Percentiles rank a stretch among this genome's conserved stretches.
Evolutionary conservation across 64 coral and sea anemone species (phyloP).

Genomic region (Catalaphyllia jardinei): DNA sequence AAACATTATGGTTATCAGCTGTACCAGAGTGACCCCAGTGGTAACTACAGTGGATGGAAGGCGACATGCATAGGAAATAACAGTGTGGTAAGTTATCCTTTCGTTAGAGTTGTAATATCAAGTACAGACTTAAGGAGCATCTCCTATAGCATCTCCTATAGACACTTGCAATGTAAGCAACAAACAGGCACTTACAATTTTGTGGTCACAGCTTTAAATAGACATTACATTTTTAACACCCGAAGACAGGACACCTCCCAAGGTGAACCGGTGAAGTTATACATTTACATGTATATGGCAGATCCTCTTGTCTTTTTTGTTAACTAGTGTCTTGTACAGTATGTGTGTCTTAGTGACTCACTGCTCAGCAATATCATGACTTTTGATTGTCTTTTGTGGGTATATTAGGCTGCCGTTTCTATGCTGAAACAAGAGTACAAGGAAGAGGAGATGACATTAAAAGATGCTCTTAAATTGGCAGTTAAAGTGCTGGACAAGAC

Average conservation of each 20-base stretch:
- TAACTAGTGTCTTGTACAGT: too few relatives aligned
- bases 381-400: neutral
- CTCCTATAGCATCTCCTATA: too few relatives aligned
- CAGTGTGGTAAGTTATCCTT: slow-evolving; percentile 80
- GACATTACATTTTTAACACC: too few relatives aligned
- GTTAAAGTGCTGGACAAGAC: slow-evolving; percentile 96
- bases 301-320: too few relatives aligned
- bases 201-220: too few relatives aligned
- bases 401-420: slow-evolving; percentile 90
- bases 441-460: slow-evolving; percentile 86
- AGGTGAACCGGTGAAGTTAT: too few relatives aligned
- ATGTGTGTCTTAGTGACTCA: too few relatives aligned
- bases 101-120: neutral
- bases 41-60: slow-evolving; percentile 95
- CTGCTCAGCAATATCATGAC: neutral
- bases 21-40: slow-evolving; percentile 94
- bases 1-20: slow-evolving; percentile 97
- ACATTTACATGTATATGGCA: too few relatives aligned
- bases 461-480: slow-evolving; percentile 78
- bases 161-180: too few relatives aligned
- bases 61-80: slow-evolving; percentile 88
- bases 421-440: slow-evolving; percentile 99
- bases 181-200: too few relatives aligned
- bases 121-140: too few relatives aligned
- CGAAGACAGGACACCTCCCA: too few relatives aligned